Percentiles rank a stretch among this genome's conserved stretches.
Conservation (phyloP, 2,113 vertebrate species). For the Trochalopteron elliotii region DNA sequence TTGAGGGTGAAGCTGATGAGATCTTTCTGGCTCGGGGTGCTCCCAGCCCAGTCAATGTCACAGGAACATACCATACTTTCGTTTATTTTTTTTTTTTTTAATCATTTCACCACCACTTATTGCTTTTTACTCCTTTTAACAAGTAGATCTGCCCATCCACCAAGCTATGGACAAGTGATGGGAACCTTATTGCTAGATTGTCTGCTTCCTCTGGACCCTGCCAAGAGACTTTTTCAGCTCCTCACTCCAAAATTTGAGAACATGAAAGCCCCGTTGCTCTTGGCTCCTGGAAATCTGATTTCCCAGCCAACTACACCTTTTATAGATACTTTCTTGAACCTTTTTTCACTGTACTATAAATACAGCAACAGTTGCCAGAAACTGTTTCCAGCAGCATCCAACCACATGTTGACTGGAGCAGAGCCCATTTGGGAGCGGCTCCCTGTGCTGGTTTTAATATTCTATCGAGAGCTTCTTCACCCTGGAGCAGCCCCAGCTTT, state of each 20-base stretch:
- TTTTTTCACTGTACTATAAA: slow-evolving; percentile 71
- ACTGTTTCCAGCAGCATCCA: slow-evolving; percentile 66
- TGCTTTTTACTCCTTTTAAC: background rate
- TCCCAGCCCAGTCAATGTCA: background rate
- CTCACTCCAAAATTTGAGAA: slow-evolving; percentile 73
- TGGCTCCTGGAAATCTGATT: slow-evolving; percentile 69
- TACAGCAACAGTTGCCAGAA: slow-evolving; percentile 71
- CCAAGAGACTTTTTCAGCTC: slow-evolving; percentile 67
- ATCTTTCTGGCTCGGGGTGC: background rate
- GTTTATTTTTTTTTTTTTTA: background rate
- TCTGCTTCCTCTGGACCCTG: slow-evolving; percentile 66
- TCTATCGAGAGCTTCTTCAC: slow-evolving; percentile 31
- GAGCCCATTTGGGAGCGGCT: slow-evolving; percentile 57
- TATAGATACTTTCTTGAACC: slow-evolving; percentile 77
- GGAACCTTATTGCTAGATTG: slow-evolving; percentile 48
- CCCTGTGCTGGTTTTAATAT: slow-evolving; percentile 35
- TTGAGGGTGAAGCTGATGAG: background rate
- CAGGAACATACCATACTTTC: background rate
- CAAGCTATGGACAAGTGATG: slow-evolving; percentile 42
- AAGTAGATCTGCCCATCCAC: background rate
- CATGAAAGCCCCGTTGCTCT: slow-evolving; percentile 77
- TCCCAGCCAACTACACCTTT: slow-evolving; percentile 79
- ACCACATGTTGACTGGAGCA: slow-evolving; percentile 73
- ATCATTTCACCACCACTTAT: background rate
- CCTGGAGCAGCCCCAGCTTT: slow-evolving; percentile 8